Conservation (phyloP, 2,888 invertebrate species). For the Apamea anceps region DNA sequence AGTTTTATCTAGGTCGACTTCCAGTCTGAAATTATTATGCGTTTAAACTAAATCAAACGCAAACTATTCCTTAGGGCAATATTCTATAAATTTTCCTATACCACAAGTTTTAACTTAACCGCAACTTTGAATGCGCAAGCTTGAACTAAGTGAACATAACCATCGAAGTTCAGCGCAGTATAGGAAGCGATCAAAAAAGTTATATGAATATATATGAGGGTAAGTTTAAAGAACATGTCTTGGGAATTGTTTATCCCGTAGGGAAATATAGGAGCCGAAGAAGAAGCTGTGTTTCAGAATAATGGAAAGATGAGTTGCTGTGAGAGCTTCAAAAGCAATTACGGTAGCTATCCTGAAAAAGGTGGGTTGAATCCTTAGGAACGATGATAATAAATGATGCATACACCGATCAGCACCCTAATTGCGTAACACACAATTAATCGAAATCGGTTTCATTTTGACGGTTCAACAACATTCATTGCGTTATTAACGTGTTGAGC, state of each 20-base stretch:
- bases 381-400: slow-evolving; percentile 8
- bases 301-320: not conserved
- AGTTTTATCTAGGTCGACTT: slow-evolving; percentile 22
- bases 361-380: not conserved
- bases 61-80: slow-evolving; percentile 19
- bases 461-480: too few species aligned
- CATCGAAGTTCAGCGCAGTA: slow-evolving; percentile 29
- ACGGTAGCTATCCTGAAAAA: not conserved
- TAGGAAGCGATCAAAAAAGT: slow-evolving; percentile 44
- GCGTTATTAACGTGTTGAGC: too few species aligned
- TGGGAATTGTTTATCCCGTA: slow-evolving; percentile 24
- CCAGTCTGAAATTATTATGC: not conserved
- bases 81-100: slow-evolving; percentile 37
- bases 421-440: too few species aligned
- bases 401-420: too few species aligned
- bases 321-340: not conserved
- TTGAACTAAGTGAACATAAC: slow-evolving; percentile 24
- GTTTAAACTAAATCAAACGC: slow-evolving; percentile 25
- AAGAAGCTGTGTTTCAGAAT: not conserved
- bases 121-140: slow-evolving; percentile 45
- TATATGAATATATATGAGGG: slow-evolving; percentile 50
- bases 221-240: slow-evolving; percentile 28
- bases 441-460: too few species aligned
- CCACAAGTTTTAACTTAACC: slow-evolving; percentile 35
- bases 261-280: slow-evolving; percentile 25